Evolutionary conservation across 2,888 invertebrate species (phyloP).

Genomic region (Acleris laterana): DNA sequence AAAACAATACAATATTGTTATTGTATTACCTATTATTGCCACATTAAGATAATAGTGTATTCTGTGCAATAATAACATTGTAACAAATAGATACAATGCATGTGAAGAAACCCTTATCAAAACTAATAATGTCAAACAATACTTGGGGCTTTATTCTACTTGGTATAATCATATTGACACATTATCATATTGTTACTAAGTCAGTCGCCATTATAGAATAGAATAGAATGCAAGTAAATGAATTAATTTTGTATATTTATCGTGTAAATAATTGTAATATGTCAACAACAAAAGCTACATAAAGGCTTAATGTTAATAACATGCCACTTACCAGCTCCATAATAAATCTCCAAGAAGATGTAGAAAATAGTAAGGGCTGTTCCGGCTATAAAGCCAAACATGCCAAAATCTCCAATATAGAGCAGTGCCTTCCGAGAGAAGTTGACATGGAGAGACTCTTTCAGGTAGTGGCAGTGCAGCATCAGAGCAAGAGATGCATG

Average conservation of each 20-base stretch:
- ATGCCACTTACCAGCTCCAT: slow-evolving; percentile 66
- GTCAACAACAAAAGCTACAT: no score
- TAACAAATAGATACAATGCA: neutral
- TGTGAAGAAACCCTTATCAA: no score
- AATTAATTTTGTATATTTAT: no score
- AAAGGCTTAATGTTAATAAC: slow-evolving; percentile 1
- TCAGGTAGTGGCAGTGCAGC: slow-evolving; percentile 74
- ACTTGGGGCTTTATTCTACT: no score
- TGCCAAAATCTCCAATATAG: slow-evolving; percentile 77
- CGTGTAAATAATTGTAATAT: no score
- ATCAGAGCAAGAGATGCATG: slow-evolving; percentile 67
- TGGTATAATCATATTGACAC: no score
- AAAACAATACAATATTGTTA: neutral
- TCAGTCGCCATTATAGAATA: no score
- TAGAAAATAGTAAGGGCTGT: slow-evolving; percentile 75
- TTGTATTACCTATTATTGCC: neutral
- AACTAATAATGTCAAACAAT: no score
- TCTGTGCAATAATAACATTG: neutral
- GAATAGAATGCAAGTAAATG: no score
- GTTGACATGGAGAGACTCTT: slow-evolving; percentile 75
- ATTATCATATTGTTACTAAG: no score
- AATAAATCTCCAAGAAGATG: slow-evolving; percentile 70
- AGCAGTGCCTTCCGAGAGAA: slow-evolving; percentile 76
- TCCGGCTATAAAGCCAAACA: slow-evolving; percentile 76
- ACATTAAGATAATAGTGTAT: neutral